These are phyloP conservation scores for Eurytoma adleriae DNA, from an alignment of 2,888 invertebrate genomes.

Conservation along the genomic window DNA sequence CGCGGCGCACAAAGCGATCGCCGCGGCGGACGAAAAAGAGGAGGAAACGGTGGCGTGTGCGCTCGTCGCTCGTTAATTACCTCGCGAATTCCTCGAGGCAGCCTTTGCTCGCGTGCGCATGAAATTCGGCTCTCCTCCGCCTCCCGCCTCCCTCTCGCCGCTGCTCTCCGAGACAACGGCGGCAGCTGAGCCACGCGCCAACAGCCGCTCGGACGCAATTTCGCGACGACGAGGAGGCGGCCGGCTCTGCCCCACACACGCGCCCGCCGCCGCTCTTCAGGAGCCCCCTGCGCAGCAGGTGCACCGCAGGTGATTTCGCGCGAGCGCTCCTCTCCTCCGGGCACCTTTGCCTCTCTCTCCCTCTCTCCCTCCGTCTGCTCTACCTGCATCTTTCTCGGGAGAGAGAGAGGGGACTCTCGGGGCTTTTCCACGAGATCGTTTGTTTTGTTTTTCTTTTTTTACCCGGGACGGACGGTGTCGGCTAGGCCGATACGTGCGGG, in stretches of 20 bases:
- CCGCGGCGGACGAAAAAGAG: neutral
- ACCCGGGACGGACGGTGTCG: neutral
- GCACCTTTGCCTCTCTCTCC: constrained; percentile 17
- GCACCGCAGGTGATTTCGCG: constrained; percentile 74
- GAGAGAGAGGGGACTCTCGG: neutral
- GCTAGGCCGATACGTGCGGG: neutral
- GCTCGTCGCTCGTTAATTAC: constrained; percentile 49
- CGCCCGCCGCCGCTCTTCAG: constrained; percentile 41
- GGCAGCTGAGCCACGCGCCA: constrained; percentile 53
- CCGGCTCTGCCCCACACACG: constrained; percentile 30
- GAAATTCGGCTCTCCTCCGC: constrained; percentile 38
- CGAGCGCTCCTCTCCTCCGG: constrained; percentile 47
- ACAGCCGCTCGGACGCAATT: constrained; percentile 44
- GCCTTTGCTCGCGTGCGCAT: constrained; percentile 20
- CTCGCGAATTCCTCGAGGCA: constrained; percentile 50
- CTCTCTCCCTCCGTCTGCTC: neutral
- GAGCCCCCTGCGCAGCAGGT: constrained; percentile 76
- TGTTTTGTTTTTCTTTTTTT: neutral
- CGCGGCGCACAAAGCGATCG: neutral
- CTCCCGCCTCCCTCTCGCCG: neutral
- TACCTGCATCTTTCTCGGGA: neutral
- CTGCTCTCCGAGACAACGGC: constrained; percentile 19
- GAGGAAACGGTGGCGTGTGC: neutral
- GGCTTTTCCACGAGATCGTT: neutral
- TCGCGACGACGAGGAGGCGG: constrained; percentile 27